Base-by-base conservation (phyloP, 2,797 vertebrate species). In the Poecilia gillii region DNA sequence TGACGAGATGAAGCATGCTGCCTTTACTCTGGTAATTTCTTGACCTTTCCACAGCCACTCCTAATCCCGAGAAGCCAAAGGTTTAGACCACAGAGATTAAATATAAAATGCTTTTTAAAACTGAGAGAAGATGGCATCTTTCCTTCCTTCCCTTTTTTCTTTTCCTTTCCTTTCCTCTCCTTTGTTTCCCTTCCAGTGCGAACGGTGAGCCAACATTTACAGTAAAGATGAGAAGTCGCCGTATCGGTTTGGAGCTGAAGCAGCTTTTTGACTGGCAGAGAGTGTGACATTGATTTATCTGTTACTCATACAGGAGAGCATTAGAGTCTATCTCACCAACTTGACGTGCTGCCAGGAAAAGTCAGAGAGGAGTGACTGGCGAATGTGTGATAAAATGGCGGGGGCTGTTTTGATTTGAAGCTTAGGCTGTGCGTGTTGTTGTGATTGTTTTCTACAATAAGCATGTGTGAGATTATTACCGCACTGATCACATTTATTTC, bases 261-360 rank as follows among this genome's bases (percentile, higher is more conserved):
- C 80, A 66, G 79, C 86, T 39, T 78, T 90, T 80, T 92, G 91
- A 94, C 90, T 89, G 90, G 87, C 87, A 86, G 86, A 79, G 57
- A 84, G 79, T 12, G 72, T 41, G 6, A 64, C 88, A 92, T 87
- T 90, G 91, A 92, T 93, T 91, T 85, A 89, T 91, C 86, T 78
- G 75, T 89, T 87, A 90, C 86, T 77, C 85, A 78, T 41, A 74
- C 81, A 79, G 85, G 90, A 86, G 82, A 82, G 81, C 75, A 83
- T 87, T 84, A 86, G 84, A 84, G 89, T 90, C 91, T 84, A 90
- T 91, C 85, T 76, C 75, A 78, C 80, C 79, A 83, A 81, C 79
- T 76, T 84, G 81, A 88, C 75, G 68, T 87, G 79, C 86, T 87
- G 86, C 85, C 88, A 90, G 74, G 51, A 47, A 76, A 84, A 80